Conservation (phyloP, 2,888 invertebrate species). For the Caenorhabditis sp. region DNA sequence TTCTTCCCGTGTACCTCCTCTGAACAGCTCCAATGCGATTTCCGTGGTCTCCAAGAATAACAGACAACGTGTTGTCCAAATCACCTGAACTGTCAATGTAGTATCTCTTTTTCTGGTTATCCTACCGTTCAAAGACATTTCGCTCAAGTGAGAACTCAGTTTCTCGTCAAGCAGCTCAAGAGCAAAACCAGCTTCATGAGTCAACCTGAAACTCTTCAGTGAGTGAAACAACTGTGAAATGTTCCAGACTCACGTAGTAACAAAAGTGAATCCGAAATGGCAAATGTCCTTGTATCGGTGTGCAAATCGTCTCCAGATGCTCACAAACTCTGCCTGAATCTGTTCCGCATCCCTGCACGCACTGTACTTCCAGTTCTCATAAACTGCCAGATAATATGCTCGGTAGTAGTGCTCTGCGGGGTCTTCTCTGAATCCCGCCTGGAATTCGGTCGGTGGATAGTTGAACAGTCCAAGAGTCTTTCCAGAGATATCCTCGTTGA, state of each 20-base stretch:
- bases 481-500: conserved; percentile 77
- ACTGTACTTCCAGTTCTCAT: conserved; percentile 66
- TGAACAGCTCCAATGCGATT: conserved; percentile 84
- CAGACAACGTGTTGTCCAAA: conserved; percentile 74
- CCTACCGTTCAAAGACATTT: conserved; percentile 39
- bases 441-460: conserved; percentile 72
- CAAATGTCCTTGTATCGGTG: conserved; percentile 80
- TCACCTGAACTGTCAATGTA: conserved; percentile 39
- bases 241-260: conserved; percentile 74
- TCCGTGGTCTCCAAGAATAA: conserved; percentile 84
- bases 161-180: conserved; percentile 69
- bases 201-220: conserved; percentile 63
- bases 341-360: conserved; percentile 65
- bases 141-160: conserved; percentile 42
- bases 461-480: conserved; percentile 73
- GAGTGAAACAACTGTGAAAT: too few relatives aligned
- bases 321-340: conserved; percentile 70
- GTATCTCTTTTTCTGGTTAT: background rate
- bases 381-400: conserved; percentile 78
- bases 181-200: conserved; percentile 60
- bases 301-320: conserved; percentile 82
- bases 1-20: conserved; percentile 63
- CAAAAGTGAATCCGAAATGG: conserved; percentile 84
- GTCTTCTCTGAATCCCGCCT: conserved; percentile 81
- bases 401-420: conserved; percentile 84